A percentile compares a stretch with the other conserved stretches of the same genome.
Evolutionary conservation across 1,140 invertebrate genomes (phyloP).

Genomic region (Nomia melanderi): DNA sequence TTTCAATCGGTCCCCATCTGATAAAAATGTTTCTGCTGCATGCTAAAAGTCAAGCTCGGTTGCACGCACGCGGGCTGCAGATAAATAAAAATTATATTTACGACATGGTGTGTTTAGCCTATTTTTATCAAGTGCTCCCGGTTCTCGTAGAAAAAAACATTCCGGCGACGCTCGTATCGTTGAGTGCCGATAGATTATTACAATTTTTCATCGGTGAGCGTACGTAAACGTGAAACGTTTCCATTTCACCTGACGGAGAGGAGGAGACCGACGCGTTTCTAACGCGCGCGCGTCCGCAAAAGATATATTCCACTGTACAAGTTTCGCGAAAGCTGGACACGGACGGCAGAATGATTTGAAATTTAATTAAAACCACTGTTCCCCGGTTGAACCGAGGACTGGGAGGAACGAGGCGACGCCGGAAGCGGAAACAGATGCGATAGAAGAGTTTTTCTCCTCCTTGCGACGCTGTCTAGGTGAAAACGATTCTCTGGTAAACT

Average conservation of each 20-base stretch:
- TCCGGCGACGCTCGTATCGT: background rate
- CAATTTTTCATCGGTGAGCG: background rate
- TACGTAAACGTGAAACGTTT: background rate
- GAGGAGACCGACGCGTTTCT: no score
- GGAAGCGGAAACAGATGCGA: conserved; percentile 22
- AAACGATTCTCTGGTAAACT: no score
- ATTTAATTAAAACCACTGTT: conserved; percentile 73
- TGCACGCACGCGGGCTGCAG: no score
- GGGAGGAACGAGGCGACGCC: conserved; percentile 18
- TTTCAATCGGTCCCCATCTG: no score
- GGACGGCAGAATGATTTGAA: conserved; percentile 61
- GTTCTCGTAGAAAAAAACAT: background rate
- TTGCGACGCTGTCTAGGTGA: no score
- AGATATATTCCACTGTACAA: background rate
- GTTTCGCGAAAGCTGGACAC: conserved; percentile 18
- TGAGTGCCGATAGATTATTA: background rate
- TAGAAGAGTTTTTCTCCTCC: conserved; percentile 30
- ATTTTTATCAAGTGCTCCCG: background rate
- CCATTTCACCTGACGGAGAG: no score
- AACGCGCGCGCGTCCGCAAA: no score
- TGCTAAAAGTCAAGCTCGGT: no score
- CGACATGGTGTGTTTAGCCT: background rate
- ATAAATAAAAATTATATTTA: background rate
- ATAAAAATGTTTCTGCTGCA: no score
- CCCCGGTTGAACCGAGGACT: conserved; percentile 50